These are phyloP conservation scores for Perca fluviatilis DNA, from an alignment of 2,113 vertebrate genomes.

Conservation along the genomic window DNA sequence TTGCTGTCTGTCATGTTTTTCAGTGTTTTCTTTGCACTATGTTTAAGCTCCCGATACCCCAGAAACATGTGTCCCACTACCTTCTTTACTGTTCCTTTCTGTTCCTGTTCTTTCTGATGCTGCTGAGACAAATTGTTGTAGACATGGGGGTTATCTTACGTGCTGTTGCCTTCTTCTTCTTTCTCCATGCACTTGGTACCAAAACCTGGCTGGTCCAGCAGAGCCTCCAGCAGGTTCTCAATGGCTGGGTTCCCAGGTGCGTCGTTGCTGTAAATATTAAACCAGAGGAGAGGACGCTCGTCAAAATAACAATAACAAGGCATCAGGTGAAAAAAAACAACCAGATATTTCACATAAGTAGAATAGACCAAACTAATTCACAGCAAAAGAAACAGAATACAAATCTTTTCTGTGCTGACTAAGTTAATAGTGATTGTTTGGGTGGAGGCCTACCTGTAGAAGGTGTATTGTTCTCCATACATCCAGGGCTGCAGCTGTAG, in stretches of 20 bases:
- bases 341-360: background rate
- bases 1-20: background rate
- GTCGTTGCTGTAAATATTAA: slow-evolving; percentile 84
- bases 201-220: slow-evolving; percentile 87
- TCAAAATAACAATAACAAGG: background rate
- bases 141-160: slow-evolving; percentile 61
- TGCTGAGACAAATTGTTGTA: background rate
- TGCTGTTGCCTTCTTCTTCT: slow-evolving; percentile 41
- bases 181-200: slow-evolving; percentile 82
- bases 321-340: background rate
- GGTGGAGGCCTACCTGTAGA: slow-evolving; percentile 87
- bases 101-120: background rate
- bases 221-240: slow-evolving; percentile 79
- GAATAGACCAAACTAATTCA: background rate
- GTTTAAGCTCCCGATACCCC: background rate
- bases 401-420: background rate
- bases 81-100: background rate
- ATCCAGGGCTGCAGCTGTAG: slow-evolving; percentile 89
- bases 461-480: slow-evolving; percentile 91
- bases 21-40: background rate
- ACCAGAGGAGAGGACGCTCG: background rate
- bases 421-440: background rate
- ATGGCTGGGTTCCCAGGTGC: slow-evolving; percentile 74
- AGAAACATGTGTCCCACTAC: background rate
- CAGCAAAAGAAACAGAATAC: background rate